phyloP scores from a whole-genome alignment of 2,888 invertebrate genomes.

The Epiblema foenella region DNA sequence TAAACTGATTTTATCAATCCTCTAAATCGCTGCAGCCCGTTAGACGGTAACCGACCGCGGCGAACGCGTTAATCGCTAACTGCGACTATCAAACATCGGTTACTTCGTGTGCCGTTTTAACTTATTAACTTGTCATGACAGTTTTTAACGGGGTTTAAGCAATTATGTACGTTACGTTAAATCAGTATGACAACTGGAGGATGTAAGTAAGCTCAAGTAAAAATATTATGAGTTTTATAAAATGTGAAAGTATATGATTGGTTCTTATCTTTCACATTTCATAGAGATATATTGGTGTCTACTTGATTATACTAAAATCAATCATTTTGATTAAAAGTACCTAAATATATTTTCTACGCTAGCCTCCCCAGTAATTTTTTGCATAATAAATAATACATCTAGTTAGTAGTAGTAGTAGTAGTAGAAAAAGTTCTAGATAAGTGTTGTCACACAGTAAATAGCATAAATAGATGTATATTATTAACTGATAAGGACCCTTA shows the following conservation, averaged over 20 bases:
- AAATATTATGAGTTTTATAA: not conserved
- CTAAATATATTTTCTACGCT: no score
- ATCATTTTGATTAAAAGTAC: no score
- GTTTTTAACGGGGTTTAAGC: constrained; percentile 30
- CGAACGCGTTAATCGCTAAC: constrained; percentile 39
- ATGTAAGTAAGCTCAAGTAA: not conserved
- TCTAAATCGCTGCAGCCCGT: constrained; percentile 22
- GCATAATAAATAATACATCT: no score
- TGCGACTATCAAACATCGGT: constrained; percentile 29
- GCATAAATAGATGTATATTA: no score
- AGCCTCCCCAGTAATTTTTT: no score
- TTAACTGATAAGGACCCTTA: no score
- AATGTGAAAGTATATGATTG: not conserved
- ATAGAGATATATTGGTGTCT: no score
- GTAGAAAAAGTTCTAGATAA: no score
- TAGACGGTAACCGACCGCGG: constrained; percentile 36
- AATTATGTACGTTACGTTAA: constrained; percentile 23
- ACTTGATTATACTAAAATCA: no score
- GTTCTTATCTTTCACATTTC: not conserved
- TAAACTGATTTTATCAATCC: constrained; percentile 13
- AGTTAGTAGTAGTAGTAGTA: no score
- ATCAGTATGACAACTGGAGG: not conserved
- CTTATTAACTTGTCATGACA: constrained; percentile 32
- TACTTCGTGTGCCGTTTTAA: constrained; percentile 33
- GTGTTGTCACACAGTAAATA: no score